Conservation (phyloP, 1,140 invertebrate species). For the Ooceraea biroi region DNA sequence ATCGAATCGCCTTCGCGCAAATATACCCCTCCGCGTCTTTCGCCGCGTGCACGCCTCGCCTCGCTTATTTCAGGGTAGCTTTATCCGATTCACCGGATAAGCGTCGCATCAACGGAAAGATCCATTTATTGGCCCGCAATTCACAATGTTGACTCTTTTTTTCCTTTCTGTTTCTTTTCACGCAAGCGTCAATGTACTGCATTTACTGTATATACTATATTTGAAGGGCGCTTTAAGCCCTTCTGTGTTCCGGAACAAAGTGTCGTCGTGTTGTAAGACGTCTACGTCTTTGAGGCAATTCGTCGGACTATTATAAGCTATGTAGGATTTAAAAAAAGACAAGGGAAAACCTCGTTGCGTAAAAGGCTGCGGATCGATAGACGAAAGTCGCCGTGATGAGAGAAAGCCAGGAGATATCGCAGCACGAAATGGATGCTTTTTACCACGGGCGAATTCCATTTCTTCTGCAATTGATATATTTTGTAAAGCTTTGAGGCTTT, state of each 20-base stretch:
- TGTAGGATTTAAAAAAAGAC: conserved; percentile 20
- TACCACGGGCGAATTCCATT: too few species aligned
- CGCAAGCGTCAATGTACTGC: conserved; percentile 36
- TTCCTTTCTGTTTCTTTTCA: neutral
- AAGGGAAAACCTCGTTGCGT: neutral
- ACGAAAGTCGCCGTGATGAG: too few species aligned
- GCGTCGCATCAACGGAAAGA: neutral
- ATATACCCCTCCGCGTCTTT: neutral
- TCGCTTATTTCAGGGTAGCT: neutral
- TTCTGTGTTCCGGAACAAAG: conserved; percentile 26
- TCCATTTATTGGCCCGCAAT: neutral
- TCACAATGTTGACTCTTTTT: neutral
- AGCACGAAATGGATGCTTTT: too few species aligned
- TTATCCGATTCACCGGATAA: neutral
- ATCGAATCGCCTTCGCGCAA: conserved; percentile 17
- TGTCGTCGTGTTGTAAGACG: conserved; percentile 14
- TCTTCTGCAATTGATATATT: too few species aligned
- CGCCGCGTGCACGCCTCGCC: neutral
- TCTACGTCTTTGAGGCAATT: conserved; percentile 9
- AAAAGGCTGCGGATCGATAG: neutral
- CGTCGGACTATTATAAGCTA: conserved; percentile 11
- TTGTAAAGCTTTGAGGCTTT: too few species aligned
- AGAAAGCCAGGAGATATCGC: too few species aligned
- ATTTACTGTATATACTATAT: too few species aligned
- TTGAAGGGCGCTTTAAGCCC: neutral